Evolutionary conservation across 2,888 invertebrate genomes (phyloP), one percentile per base, ranked within the genome.

Genomic region (Agriopis aurantiaria): DNA sequence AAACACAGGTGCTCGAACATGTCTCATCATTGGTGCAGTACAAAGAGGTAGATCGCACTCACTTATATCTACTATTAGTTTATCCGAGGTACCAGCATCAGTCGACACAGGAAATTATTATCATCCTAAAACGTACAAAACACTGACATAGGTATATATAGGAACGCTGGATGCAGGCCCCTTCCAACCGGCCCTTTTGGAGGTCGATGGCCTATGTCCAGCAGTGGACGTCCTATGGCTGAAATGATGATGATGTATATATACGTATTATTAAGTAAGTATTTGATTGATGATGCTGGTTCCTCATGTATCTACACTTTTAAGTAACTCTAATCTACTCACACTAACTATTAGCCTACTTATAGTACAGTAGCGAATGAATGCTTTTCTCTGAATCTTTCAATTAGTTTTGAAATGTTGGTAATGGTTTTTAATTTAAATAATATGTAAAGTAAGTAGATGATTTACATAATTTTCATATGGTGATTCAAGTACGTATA

Each of bases 1-100:
- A 75, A 63, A 79, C 82, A 49, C 80, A 88, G 80, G 83, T 88
- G 80, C 76, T 84, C 63, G 77, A 85, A 71, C 79, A 89, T 77
- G 72, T 92, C 40, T 62, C 80, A 77, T 79, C 88, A 71, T 81
- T 90, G 80, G 77, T 91, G 78, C 79, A 84, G 72, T 85, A 86
- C 69, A 81, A 91, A 72, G 83, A 92, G 93, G 93, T 93, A 92
- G 87, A 72, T 80, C 64, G 78, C 74, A 73, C 66, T 51, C 63
- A 61, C 40, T 55, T 55, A 33, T 9, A 33, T 9, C 56, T 59
- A 65, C 17, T 66, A 66, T 62, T n/a, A 51, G 17, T 63, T 12
- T 55, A 23, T 12, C 14, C 58, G 12, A 52, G 58, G 43, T 63
- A 58, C 61, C 57, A 70, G 68, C 62, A 64, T 58, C 33, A 62